phyloP scores from a whole-genome alignment of 2,113 vertebrate species.

The Gallinago paraguaiae region DNA sequence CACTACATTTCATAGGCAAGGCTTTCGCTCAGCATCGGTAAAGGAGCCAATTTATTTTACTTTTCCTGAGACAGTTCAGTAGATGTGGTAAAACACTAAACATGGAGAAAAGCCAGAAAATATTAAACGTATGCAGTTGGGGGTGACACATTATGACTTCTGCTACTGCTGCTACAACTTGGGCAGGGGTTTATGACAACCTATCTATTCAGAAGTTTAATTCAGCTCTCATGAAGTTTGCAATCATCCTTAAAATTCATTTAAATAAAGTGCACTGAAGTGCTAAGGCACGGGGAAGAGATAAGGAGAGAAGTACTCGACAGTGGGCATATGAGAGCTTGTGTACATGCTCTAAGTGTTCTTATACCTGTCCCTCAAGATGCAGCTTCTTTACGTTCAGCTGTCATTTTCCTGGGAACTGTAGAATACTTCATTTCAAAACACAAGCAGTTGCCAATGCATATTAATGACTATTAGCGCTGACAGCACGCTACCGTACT shows the following conservation, averaged over 20 bases:
- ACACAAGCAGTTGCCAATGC: background rate
- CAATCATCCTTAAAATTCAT: background rate
- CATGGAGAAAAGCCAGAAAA: background rate
- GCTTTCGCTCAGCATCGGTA: background rate
- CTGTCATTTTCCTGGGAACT: background rate
- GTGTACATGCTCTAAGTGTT: background rate
- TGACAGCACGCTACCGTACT: background rate
- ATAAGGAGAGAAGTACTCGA: background rate
- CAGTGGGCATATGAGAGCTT: background rate
- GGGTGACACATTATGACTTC: background rate
- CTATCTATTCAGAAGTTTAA: background rate
- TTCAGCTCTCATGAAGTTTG: background rate
- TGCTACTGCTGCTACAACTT: background rate
- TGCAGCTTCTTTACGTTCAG: background rate
- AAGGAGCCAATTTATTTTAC: background rate
- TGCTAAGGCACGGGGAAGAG: background rate
- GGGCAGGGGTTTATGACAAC: background rate
- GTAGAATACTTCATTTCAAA: background rate
- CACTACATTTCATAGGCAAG: background rate
- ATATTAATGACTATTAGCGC: background rate
- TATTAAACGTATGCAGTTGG: background rate
- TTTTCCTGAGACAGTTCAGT: background rate
- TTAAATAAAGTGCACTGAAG: background rate
- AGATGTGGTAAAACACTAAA: background rate
- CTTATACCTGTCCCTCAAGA: background rate